Percentiles rank a stretch among this genome's conserved stretches.
Conservation (phyloP, 2,888 invertebrate species). For the Norana najaformis region DNA sequence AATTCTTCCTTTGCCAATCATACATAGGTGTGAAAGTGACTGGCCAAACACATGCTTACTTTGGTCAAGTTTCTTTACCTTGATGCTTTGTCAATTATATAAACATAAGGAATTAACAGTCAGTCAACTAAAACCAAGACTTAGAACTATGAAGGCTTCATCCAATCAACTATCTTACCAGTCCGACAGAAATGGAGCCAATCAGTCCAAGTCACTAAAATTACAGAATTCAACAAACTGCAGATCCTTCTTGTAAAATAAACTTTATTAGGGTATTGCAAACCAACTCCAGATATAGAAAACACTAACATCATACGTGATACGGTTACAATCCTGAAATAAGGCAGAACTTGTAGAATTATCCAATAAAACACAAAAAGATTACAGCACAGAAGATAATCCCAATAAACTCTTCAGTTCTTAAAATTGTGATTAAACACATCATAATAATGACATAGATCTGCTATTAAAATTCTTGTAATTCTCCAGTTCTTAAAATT, state of each 20-base stretch:
- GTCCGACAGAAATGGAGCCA: no score
- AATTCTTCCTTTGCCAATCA: neutral
- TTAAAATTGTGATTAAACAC: slow-evolving; percentile 13
- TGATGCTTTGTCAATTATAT: neutral
- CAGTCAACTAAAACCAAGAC: neutral
- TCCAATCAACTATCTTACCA: neutral
- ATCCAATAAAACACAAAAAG: neutral
- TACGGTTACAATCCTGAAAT: neutral
- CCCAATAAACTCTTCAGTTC: neutral
- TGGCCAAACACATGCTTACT: neutral
- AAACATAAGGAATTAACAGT: neutral
- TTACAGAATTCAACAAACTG: neutral
- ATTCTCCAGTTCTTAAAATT: no score
- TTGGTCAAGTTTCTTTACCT: neutral
- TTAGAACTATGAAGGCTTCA: neutral
- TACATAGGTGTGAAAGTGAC: no score
- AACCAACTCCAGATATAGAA: neutral
- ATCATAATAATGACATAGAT: no score
- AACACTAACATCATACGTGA: neutral
- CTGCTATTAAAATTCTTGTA: neutral
- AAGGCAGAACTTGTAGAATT: neutral
- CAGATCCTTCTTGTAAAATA: neutral
- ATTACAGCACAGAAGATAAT: neutral
- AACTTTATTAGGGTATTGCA: neutral
- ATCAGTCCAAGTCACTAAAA: no score